phyloP scores from a whole-genome alignment of 2,797 vertebrate species.

The Gymnodraco acuticeps region DNA sequence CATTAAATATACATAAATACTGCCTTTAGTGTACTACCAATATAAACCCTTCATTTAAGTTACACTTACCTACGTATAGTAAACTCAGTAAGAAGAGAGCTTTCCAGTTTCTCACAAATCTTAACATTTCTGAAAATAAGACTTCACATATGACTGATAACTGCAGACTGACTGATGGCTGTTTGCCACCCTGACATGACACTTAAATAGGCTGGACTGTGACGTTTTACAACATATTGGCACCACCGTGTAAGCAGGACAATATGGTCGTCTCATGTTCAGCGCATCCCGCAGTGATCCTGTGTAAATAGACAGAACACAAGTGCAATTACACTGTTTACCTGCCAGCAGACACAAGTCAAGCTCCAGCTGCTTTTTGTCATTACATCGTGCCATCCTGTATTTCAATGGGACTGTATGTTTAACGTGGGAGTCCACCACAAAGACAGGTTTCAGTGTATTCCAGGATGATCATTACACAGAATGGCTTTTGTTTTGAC shows the following conservation, averaged over 20 bases:
- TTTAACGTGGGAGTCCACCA: background rate
- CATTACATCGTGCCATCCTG: constrained; percentile 8
- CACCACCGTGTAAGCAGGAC: background rate
- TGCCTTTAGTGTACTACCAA: background rate
- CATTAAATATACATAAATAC: background rate
- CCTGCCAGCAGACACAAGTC: constrained; percentile 1
- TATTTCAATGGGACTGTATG: constrained; percentile 26
- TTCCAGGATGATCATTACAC: background rate
- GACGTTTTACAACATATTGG: constrained; percentile 9
- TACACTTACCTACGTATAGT: constrained; percentile 58
- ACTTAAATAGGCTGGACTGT: constrained; percentile 62
- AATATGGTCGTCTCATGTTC: constrained; percentile 6
- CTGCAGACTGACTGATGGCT: constrained; percentile 3
- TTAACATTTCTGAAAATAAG: constrained; percentile 9
- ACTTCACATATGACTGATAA: background rate
- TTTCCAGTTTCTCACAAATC: background rate
- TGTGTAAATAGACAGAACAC: constrained; percentile 63
- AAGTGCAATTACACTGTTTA: constrained; percentile 29
- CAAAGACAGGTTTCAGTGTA: constrained; percentile 45
- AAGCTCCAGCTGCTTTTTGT: constrained; percentile 42
- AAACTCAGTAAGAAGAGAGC: constrained; percentile 35
- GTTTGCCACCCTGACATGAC: background rate
- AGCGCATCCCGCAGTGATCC: background rate
- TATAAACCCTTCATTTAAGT: background rate
- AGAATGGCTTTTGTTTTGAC: constrained; percentile 38